phyloP scores from a whole-genome alignment of 2,113 vertebrate genomes.

The Lycaon pictus region DNA sequence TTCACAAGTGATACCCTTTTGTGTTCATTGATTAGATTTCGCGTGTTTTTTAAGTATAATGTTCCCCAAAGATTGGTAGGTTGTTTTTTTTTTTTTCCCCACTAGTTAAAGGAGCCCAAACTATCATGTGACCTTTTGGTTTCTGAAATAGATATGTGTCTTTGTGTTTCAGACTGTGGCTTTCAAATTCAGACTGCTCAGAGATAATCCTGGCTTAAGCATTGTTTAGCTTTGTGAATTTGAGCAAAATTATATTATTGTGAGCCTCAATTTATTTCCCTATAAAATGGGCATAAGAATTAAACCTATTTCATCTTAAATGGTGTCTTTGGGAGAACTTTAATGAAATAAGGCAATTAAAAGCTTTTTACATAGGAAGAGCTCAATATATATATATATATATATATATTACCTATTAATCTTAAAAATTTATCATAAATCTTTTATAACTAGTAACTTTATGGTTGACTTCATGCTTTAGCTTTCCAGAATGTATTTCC shows the following conservation, averaged over 20 bases:
- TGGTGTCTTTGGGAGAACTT: background rate
- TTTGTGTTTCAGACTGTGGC: background rate
- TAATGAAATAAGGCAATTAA: constrained; percentile 51
- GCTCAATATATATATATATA: background rate
- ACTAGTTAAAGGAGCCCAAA: background rate
- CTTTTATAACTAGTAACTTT: constrained; percentile 32
- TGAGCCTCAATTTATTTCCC: background rate
- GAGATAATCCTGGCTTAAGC: background rate
- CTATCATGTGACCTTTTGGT: background rate
- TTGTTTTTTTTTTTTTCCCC: background rate
- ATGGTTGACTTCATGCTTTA: constrained; percentile 11
- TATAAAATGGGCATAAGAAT: background rate
- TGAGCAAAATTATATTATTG: background rate
- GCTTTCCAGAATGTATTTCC: background rate
- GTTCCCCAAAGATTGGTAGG: background rate
- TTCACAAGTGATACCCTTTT: background rate
- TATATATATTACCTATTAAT: background rate
- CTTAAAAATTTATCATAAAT: background rate
- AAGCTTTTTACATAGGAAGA: background rate
- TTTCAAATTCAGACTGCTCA: background rate
- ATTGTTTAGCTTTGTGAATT: background rate
- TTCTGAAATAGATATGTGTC: background rate
- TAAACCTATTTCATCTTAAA: background rate
- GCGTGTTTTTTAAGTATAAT: background rate
- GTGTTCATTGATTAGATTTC: constrained; percentile 18